Conservation (phyloP, 2,113 vertebrate genomes). For the Neodontobutis hainanensis region DNA sequence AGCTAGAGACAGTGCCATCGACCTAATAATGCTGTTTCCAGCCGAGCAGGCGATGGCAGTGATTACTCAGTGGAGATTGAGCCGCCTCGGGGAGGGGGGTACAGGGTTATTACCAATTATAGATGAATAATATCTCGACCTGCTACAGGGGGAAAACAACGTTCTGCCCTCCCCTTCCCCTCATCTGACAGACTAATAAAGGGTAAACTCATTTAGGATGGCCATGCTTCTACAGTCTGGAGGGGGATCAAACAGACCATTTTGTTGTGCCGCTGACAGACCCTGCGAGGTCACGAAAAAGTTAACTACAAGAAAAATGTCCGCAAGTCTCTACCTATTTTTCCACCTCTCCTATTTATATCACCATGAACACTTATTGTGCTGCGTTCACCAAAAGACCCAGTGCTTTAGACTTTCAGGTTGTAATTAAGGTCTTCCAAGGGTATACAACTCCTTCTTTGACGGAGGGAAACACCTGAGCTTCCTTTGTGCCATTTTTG, state of each 20-base stretch:
- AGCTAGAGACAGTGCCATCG: conserved; percentile 50
- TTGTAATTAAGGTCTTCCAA: conserved; percentile 20
- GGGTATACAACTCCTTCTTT: conserved; percentile 47
- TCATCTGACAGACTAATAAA: conserved; percentile 59
- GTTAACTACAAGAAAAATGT: conserved; percentile 36
- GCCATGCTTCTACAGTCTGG: conserved; percentile 23
- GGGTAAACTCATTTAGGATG: conserved; percentile 61
- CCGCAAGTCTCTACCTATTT: conserved; percentile 3
- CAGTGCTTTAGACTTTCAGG: conserved; percentile 11
- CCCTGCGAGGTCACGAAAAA: conserved; percentile 50
- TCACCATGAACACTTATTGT: conserved; percentile 1
- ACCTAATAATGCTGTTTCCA: conserved; percentile 67
- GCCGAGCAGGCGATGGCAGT: conserved; percentile 60
- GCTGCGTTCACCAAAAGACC: too few species aligned
- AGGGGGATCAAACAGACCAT: conserved; percentile 24
- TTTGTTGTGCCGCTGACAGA: conserved; percentile 22
- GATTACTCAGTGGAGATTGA: conserved; percentile 72
- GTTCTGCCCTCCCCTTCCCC: conserved; percentile 19
- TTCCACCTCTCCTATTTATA: neutral
- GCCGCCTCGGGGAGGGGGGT: conserved; percentile 61
- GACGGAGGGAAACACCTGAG: conserved; percentile 57
- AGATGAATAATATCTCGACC: conserved; percentile 76
- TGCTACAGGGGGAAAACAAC: conserved; percentile 60
- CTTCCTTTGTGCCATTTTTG: conserved; percentile 52
- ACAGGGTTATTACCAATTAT: conserved; percentile 77